A percentile compares a stretch with the other conserved stretches of the same genome.
Evolutionary conservation across 2,113 vertebrate genomes (phyloP).

Genomic region (Oophaga pumilio): DNA sequence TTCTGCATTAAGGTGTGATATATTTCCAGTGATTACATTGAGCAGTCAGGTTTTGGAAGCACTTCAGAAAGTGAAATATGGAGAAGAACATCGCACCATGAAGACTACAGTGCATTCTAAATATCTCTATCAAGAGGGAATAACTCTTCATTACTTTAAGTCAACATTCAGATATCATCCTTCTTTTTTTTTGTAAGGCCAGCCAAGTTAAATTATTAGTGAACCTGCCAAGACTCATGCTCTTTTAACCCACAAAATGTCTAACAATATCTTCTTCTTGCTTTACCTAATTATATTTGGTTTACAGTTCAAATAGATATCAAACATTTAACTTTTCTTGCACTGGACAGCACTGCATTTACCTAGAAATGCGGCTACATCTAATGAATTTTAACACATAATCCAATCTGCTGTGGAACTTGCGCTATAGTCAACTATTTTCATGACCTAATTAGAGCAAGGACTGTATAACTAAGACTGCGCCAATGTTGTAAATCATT

Average conservation of each 20-base stretch:
- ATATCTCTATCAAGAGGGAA: conserved; percentile 40
- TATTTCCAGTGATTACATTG: conserved; percentile 34
- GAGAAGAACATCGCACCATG: conserved; percentile 5
- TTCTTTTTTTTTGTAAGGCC: conserved; percentile 8
- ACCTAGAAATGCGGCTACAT: background rate
- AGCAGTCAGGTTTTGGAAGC: conserved; percentile 48
- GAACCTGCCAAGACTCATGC: conserved; percentile 26
- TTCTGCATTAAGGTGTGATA: conserved; percentile 31
- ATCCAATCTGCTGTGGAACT: conserved; percentile 29
- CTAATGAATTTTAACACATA: conserved; percentile 42
- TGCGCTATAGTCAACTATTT: conserved; percentile 37
- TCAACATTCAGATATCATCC: conserved; percentile 26
- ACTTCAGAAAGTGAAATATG: conserved; percentile 40
- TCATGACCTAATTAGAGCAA: conserved; percentile 50
- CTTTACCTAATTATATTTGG: background rate
- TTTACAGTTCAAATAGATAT: conserved; percentile 1
- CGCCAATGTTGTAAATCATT: conserved; percentile 52
- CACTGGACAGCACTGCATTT: background rate
- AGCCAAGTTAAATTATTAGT: conserved; percentile 31
- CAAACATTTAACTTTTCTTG: background rate
- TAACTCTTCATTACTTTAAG: conserved; percentile 43
- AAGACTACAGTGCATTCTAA: conserved; percentile 42
- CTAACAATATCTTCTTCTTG: background rate
- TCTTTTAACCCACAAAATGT: conserved; percentile 32
- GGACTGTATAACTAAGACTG: conserved; percentile 44